A percentile compares a stretch with the other conserved stretches of the same genome.
Conservation (phyloP, 2,888 invertebrate genomes). For the Dichetophora obliterata region DNA sequence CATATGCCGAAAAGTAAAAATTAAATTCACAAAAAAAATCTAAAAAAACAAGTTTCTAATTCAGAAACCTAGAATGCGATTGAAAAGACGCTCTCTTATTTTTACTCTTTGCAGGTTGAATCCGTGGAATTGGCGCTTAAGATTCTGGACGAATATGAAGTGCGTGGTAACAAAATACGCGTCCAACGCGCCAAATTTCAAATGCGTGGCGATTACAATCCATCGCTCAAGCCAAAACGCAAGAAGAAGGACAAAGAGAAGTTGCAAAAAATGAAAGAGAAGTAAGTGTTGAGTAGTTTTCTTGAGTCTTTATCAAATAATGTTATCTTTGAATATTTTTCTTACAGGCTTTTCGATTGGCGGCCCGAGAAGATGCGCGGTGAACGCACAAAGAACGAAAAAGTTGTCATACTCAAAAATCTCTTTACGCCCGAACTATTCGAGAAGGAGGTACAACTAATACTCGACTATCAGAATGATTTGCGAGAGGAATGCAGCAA, state of each 20-base stretch:
- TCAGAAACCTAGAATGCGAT: no score
- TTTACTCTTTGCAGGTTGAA: conserved; percentile 76
- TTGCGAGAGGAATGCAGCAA: conserved; percentile 89
- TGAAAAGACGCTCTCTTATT: neutral
- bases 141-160: conserved; percentile 88
- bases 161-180: conserved; percentile 83
- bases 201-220: conserved; percentile 94
- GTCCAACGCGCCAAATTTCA: conserved; percentile 96
- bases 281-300: conserved; percentile 70
- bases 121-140: conserved; percentile 94
- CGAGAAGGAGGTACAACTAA: conserved; percentile 88
- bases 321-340: neutral
- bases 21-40: no score
- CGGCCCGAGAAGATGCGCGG: conserved; percentile 91
- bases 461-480: conserved; percentile 92
- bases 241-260: conserved; percentile 93
- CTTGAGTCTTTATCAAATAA: no score
- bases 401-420: conserved; percentile 92
- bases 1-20: no score
- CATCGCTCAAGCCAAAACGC: conserved; percentile 90
- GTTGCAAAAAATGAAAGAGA: conserved; percentile 91
- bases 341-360: conserved; percentile 90
- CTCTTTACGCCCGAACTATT: conserved; percentile 91
- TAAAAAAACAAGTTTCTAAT: no score
- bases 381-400: conserved; percentile 89